phyloP scores from a whole-genome alignment of 2,797 vertebrate genomes.

The Bovichtus diacanthus region DNA sequence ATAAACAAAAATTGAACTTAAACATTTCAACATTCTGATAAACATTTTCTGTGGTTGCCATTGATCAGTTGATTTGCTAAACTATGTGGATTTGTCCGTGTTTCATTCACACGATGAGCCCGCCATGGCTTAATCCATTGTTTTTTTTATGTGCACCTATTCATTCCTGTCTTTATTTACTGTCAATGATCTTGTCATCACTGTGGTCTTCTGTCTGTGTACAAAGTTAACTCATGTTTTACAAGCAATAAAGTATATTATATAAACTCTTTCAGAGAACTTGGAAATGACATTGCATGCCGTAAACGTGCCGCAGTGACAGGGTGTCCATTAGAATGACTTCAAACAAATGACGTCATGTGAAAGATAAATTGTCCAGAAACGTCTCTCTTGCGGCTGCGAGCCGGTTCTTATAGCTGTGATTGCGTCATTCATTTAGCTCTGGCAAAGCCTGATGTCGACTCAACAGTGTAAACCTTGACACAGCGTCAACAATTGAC shows the following conservation, averaged over 20 bases:
- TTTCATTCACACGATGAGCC: slow-evolving; percentile 76
- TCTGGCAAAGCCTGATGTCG: slow-evolving; percentile 29
- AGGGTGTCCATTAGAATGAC: slow-evolving; percentile 19
- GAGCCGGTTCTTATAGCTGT: slow-evolving; percentile 16
- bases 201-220: slow-evolving; percentile 87
- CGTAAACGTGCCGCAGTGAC: slow-evolving; percentile 28
- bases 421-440: slow-evolving; percentile 23
- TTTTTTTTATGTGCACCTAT: slow-evolving; percentile 74
- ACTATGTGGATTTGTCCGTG: slow-evolving; percentile 76
- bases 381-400: neutral
- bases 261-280: slow-evolving; percentile 74
- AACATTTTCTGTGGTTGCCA: slow-evolving; percentile 76
- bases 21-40: slow-evolving; percentile 67
- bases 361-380: slow-evolving; percentile 15
- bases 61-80: slow-evolving; percentile 77
- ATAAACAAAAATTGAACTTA: slow-evolving; percentile 80
- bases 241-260: slow-evolving; percentile 89
- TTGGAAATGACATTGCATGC: slow-evolving; percentile 72
- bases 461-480: slow-evolving; percentile 33
- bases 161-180: slow-evolving; percentile 81
- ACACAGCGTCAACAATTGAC: slow-evolving; percentile 16
- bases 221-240: slow-evolving; percentile 86
- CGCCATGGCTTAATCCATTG: slow-evolving; percentile 68
- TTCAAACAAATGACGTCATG: slow-evolving; percentile 1
- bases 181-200: slow-evolving; percentile 85